Evolutionary conservation across 2,113 vertebrate genomes (phyloP).

Genomic region (Myotis davidii): DNA sequence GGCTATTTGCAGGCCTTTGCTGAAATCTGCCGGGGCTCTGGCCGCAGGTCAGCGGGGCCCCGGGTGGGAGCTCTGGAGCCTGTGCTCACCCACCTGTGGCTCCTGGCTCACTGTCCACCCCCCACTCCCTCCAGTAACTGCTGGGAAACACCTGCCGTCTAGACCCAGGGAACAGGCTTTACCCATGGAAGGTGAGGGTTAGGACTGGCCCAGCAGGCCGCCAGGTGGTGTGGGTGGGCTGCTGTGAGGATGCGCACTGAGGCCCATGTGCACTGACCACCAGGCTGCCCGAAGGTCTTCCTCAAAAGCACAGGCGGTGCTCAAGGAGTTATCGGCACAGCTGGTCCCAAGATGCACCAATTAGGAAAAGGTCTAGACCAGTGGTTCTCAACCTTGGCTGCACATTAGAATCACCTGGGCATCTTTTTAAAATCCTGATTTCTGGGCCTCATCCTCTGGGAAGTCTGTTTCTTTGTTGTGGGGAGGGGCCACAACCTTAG

Average conservation of each 20-base stretch:
- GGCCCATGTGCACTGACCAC: not conserved
- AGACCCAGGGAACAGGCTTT: not conserved
- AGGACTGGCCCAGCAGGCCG: not conserved
- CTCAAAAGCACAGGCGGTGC: not conserved
- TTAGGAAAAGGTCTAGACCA: not conserved
- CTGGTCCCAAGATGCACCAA: no score
- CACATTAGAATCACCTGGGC: no score
- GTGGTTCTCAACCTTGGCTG: no score
- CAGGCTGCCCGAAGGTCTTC: not conserved
- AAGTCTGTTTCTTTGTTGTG: no score
- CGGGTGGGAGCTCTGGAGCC: not conserved
- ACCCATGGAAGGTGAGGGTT: not conserved
- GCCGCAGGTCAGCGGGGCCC: not conserved
- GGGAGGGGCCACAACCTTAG: no score
- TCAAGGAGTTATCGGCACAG: no score
- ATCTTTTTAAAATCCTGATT: no score
- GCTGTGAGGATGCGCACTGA: not conserved
- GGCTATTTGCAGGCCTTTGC: no score
- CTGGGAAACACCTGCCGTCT: not conserved
- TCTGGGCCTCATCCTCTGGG: no score
- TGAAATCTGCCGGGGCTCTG: not conserved
- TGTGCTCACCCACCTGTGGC: not conserved
- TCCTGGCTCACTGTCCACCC: not conserved
- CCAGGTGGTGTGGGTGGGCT: not conserved
- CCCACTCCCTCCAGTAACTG: not conserved